A percentile compares a stretch with the other conserved stretches of the same genome.
Conservation (phyloP, 2,888 invertebrate species). For the Brenthis hecate region DNA sequence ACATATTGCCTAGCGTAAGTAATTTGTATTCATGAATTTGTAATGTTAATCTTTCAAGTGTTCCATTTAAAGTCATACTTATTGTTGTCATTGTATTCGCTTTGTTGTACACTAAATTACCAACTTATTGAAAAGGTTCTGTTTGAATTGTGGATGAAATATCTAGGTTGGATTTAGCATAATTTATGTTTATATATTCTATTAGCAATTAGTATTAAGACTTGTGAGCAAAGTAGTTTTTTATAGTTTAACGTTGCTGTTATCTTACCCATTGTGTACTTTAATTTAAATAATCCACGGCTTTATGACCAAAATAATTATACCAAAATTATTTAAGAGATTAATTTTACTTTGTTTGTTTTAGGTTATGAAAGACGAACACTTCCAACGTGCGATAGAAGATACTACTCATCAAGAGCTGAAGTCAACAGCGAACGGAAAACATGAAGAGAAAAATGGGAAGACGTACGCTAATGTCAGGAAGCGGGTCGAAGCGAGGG, state of each 20-base stretch:
- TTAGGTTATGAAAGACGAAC: slow-evolving; percentile 87
- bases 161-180: no score
- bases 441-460: slow-evolving; percentile 49
- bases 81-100: no score
- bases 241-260: no score
- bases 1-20: slow-evolving; percentile 79
- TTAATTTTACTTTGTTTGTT: slow-evolving; percentile 17
- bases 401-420: slow-evolving; percentile 84
- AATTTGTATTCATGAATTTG: background rate
- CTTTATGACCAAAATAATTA: background rate
- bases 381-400: slow-evolving; percentile 87
- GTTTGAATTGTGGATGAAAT: no score
- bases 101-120: no score
- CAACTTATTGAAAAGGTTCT: no score
- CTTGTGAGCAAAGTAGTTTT: no score
- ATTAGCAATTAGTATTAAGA: no score
- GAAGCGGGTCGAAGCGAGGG: slow-evolving; percentile 84
- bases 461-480: slow-evolving; percentile 79
- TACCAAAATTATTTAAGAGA: background rate
- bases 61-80: no score
- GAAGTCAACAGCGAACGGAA: slow-evolving; percentile 57
- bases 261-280: no score
- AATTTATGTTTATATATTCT: no score
- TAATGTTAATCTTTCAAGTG: no score
- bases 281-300: background rate